Evolutionary conservation across 2,797 vertebrate genomes (phyloP).

Genomic region (Dromococcyx pavoninus): DNA sequence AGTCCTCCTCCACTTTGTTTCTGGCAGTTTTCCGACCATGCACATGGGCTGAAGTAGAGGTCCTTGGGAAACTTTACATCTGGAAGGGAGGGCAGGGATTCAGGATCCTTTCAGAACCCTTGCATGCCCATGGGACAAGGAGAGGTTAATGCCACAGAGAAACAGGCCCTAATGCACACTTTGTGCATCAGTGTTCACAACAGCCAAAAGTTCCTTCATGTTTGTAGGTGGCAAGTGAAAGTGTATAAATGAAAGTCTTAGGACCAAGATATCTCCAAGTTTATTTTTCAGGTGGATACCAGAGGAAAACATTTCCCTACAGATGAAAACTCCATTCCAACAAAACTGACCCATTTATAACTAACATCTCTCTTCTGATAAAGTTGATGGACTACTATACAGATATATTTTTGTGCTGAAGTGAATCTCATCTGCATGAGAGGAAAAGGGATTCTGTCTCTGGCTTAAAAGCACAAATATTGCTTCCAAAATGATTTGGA

Average conservation of each 20-base stretch:
- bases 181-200: neutral
- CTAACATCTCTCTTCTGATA: slow-evolving; percentile 1
- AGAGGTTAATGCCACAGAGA: neutral
- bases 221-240: neutral
- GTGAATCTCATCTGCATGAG: slow-evolving; percentile 18
- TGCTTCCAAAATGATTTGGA: neutral
- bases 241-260: neutral
- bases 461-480: slow-evolving; percentile 23
- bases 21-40: neutral
- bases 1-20: neutral
- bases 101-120: neutral
- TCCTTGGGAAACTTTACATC: neutral
- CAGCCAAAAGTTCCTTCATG: neutral
- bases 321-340: slow-evolving; percentile 4
- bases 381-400: neutral
- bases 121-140: rapidly evolving
- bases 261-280: neutral
- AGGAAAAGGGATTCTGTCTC: neutral
- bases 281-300: slow-evolving; percentile 11
- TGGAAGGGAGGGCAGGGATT: neutral
- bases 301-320: neutral
- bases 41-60: neutral
- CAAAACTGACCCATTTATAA: neutral
- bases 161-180: no score
- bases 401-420: neutral